Percentiles rank a stretch among this genome's conserved stretches.
Conservation (phyloP, 2,113 vertebrate genomes). For the Cynoglossus semilaevis region DNA sequence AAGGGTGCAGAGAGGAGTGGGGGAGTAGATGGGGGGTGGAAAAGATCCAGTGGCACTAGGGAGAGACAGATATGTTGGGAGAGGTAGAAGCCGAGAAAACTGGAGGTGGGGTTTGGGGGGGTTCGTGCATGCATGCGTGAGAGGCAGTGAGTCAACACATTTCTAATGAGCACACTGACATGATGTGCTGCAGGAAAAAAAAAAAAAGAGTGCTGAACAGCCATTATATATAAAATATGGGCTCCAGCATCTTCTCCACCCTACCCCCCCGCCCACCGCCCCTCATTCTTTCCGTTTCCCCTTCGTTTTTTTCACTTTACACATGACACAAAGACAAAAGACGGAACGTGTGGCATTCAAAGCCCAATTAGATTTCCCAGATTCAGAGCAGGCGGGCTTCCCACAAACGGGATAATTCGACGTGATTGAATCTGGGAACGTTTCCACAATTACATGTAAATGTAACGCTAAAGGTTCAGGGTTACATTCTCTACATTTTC, state of each 20-base stretch:
- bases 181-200: constrained; percentile 38
- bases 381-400: constrained; percentile 22
- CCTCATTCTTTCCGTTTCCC: constrained; percentile 33
- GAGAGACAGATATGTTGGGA: constrained; percentile 38
- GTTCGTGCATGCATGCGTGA: constrained; percentile 12
- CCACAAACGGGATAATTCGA: constrained; percentile 27
- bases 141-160: constrained; percentile 70
- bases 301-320: constrained; percentile 23
- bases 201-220: constrained; percentile 17
- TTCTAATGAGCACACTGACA: constrained; percentile 65
- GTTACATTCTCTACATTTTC: constrained; percentile 8
- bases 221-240: constrained; percentile 42
- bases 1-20: constrained; percentile 6
- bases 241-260: constrained; percentile 10
- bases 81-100: constrained; percentile 8
- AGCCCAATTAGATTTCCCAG: constrained; percentile 34
- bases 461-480: constrained; percentile 33
- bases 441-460: constrained; percentile 24
- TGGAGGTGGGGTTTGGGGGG: constrained; percentile 1
- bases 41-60: constrained; percentile 53
- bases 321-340: constrained; percentile 44
- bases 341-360: constrained; percentile 34
- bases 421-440: constrained; percentile 14
- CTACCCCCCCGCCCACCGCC: no score
- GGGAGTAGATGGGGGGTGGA: constrained; percentile 22